Percentiles rank a stretch among this genome's conserved stretches.
These are phyloP conservation scores for Paradisaea rubra DNA, from an alignment of 2,113 vertebrate species.

Conservation along the genomic window DNA sequence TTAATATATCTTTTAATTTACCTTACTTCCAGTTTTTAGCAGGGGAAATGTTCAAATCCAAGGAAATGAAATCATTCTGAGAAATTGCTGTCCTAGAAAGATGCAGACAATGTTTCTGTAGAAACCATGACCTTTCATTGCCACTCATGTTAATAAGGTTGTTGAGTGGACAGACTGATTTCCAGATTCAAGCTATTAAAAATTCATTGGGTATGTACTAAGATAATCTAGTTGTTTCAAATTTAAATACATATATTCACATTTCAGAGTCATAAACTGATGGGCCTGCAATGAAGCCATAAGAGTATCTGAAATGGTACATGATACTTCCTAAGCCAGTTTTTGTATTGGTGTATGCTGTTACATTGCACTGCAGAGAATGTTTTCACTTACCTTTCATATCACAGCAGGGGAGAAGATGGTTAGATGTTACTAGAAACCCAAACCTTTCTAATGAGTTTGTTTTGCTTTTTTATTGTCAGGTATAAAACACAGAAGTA, in stretches of 20 bases:
- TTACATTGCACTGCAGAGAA: background rate
- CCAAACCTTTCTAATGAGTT: background rate
- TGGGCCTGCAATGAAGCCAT: background rate
- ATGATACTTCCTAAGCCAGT: background rate
- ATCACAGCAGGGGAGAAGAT: background rate
- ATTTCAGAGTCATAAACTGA: background rate
- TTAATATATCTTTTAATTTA: background rate
- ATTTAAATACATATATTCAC: background rate
- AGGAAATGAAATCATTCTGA: background rate
- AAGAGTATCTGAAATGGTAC: background rate
- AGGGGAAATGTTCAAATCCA: background rate
- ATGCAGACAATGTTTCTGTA: background rate
- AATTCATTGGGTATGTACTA: background rate
- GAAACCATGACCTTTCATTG: background rate
- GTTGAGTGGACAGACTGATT: background rate
- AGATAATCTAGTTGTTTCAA: background rate
- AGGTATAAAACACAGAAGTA: slow-evolving; percentile 91
- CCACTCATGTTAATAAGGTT: background rate
- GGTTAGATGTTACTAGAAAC: background rate
- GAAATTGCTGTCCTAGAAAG: background rate
- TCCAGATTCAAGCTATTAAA: background rate
- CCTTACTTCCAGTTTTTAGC: background rate
- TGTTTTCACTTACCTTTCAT: background rate
- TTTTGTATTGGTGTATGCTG: background rate
- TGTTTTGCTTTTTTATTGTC: background rate